Percentiles rank a stretch among this genome's conserved stretches.
Evolutionary conservation across 2,888 invertebrate genomes (phyloP).

Genomic region (Hirtodrosophila confusa): DNA sequence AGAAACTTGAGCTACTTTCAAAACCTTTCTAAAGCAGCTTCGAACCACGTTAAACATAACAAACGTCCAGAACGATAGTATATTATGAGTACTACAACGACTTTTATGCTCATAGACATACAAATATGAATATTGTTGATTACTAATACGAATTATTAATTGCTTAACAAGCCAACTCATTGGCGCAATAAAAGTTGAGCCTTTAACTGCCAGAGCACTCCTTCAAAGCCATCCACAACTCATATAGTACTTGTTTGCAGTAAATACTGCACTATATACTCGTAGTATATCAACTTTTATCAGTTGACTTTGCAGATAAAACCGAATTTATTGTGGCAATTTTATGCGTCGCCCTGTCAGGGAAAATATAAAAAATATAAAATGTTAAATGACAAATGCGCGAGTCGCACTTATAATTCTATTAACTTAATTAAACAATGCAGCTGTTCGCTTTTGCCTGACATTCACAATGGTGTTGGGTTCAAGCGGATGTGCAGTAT

Average conservation of each 20-base stretch:
- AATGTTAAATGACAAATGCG: conserved; percentile 33
- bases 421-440: conserved; percentile 76
- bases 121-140: too few species aligned
- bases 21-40: too few species aligned
- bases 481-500: conserved; percentile 30
- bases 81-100: too few species aligned
- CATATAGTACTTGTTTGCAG: not conserved
- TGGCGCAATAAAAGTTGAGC: too few species aligned
- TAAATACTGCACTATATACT: not conserved
- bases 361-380: conserved; percentile 6
- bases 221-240: not conserved
- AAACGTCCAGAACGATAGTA: too few species aligned
- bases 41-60: too few species aligned
- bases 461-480: conserved; percentile 18
- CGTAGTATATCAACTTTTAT: conserved; percentile 29
- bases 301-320: conserved; percentile 51
- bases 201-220: not conserved
- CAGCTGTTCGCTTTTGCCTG: conserved; percentile 52
- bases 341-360: conserved; percentile 49
- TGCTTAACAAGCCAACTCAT: too few species aligned
- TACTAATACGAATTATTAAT: too few species aligned
- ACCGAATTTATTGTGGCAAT: conserved; percentile 63
- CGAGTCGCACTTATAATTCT: conserved; percentile 67
- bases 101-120: too few species aligned
- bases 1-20: too few species aligned